Base-by-base conservation (phyloP, 37 sponge, comb jelly and placozoan genomes). In the Petrosia ficiformis region DNA sequence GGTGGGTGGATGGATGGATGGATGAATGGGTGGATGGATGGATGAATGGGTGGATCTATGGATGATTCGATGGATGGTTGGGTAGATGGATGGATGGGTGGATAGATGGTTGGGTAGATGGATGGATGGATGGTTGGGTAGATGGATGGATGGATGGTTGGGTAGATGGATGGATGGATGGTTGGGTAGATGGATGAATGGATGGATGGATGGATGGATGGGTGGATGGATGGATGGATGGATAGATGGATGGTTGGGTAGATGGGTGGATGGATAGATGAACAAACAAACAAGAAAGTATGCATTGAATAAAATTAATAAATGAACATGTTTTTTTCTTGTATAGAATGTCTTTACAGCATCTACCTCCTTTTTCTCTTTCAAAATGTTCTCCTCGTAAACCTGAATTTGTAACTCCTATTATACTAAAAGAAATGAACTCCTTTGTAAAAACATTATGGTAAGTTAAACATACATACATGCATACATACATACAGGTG, bases 341-440 rank as follows among this genome's bases (percentile, higher is more conserved):
- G 28, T 68, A 0, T 68, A 91, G 92, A 60, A 48, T 22, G 5
- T 58, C 85, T 43, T 52, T 94, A 19, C 11, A 39, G 2, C 60
- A 57, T 3, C 73, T 94, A 64, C 63, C 52, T 36, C 95, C 95
- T 4, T 75, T 94, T n/a, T 75, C 81, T 34, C 65, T 94, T 28
- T 89, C 95, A 8, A 80, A 85, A 25, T 37, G 75, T 32, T 89
- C 94, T 44, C 36, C 67, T 4, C 42, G 67, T 0, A 71, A 76
- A 42, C 94, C 92, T 34, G 82, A 75, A 3, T 83, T 87, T 61
- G 82, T 94, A 59, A 71, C 84, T 4, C 25, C 76, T 38, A 82
- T 80, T 84, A 79, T 90, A 21, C 21, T 87, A 24, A 43, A 68
- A 10, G 92, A 90, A 65, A 77, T 94, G 78, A 80, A 77, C 56